Evolutionary conservation across 2,797 vertebrate species (phyloP), one percentile per base, ranked within the genome.

Genomic region (Danio jaintianensis): DNA sequence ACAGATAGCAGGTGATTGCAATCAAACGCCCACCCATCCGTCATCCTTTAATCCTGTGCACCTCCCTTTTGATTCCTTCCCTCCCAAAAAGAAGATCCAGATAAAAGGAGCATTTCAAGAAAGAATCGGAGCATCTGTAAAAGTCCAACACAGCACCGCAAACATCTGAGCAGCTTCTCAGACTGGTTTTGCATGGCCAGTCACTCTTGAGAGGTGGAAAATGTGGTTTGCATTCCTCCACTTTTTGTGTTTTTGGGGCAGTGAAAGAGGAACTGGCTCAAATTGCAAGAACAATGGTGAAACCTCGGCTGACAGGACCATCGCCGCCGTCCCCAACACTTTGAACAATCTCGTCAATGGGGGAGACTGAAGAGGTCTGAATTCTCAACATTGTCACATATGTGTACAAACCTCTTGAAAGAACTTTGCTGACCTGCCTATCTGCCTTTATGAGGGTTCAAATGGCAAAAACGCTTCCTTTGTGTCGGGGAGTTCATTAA

Each of bases 351-450:
- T 96, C 97, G 97, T 99, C 96, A 98, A 95, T 91, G 83, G 92
- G 91, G 91, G 93, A 96, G 94, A 92, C 93, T 94, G 93, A 96
- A 96, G 94, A 94, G 93, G 92, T 72, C 75, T 36, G 94, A 95
- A 94, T 96, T 95, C 94, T 95, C 94, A 95, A 90, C 93, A 90
- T 93, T 97, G 97, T 97, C 96, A 96, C 97, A 95, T 97, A 96
- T 97, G 97, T 99, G 97, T 99, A 98, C 96, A 96, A 96, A 98
- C 95, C 93, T 95, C 95, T 94, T 97, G 96, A 95, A 96, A 97
- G 94, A 96, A 94, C 78, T 96, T 93, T 95, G 95, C 96, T 99
- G 97, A 98, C 96, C 96, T 96, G 96, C 93, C 96, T 94, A 95
- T 96, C 96, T 94, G 96, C 94, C 95, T 98, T 97, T 97, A 95